Evolutionary conservation across 2,888 invertebrate species (phyloP), one percentile per base, ranked within the genome.

Genomic region (Drosophila yooni): DNA sequence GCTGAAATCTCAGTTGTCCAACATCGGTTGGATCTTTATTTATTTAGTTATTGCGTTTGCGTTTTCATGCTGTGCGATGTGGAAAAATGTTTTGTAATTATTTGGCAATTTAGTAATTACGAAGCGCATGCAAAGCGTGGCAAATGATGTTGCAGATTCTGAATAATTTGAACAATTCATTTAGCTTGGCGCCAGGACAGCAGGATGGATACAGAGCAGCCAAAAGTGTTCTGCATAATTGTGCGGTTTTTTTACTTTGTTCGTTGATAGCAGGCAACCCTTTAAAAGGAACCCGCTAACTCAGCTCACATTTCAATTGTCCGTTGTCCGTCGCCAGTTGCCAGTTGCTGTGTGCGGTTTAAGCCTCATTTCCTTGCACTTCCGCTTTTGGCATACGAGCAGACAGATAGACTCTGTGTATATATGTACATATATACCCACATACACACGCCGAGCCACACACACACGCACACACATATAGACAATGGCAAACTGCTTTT

Each of bases 331-430:
- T 38, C 50, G n/a, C 38, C 52, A 21, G 64, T 46, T 64, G 61
- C 61, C 48, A 61, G 61, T 71, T 71, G 67, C 84, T 82, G 82
- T 79, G 76, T 83, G 88, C 85, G 83, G 83, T 82, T 88, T 82
- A 83, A 83, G 83, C 88, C 83, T 83, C 88, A 88, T 83, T 83
- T 83, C 86, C 83, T 85, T 85, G 80, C 80, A 85, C 86, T 85
- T 83, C 83, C 83, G 83, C 69, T 79, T 66, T 59, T 81, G 84
- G 79, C 76, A 82, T 74, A 70, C 69, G 74, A 79, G 71, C 83
- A 70, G 63, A 77, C 64, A 82, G 54, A 71, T 43, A 43, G 11
- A 43, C 21, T 21, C 43, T 21, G 43, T 11, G 11, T 4, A 43
- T 10, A 21, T 21, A 21, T 21, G 21, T 21, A n/a, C 11, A 4